phyloP scores from a whole-genome alignment of 2,888 invertebrate genomes.

The Macrosoma leucophasiata region DNA sequence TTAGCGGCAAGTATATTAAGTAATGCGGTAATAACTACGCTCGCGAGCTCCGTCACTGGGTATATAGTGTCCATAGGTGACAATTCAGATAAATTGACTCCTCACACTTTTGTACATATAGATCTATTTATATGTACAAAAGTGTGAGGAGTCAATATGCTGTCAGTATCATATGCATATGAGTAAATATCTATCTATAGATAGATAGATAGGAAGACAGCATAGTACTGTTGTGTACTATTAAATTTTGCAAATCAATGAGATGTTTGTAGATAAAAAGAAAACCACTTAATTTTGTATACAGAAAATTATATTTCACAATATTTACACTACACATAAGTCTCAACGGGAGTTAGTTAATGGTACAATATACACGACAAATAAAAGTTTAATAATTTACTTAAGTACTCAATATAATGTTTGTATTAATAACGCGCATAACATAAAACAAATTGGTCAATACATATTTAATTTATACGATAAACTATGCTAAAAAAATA shows the following conservation, averaged over 20 bases:
- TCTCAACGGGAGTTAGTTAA: slow-evolving; percentile 27
- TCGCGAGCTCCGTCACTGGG: too few species aligned
- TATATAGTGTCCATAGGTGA: too few species aligned
- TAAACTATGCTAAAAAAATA: background rate
- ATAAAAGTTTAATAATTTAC: slow-evolving; percentile 63
- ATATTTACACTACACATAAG: slow-evolving; percentile 33
- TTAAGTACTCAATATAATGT: slow-evolving; percentile 42
- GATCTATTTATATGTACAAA: too few species aligned
- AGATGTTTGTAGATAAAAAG: background rate
- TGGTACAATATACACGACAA: slow-evolving; percentile 39
- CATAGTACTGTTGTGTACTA: too few species aligned
- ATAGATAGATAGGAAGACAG: too few species aligned
- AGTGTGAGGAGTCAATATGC: too few species aligned
- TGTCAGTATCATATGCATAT: too few species aligned
- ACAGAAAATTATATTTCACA: slow-evolving; percentile 36
- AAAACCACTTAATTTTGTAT: slow-evolving; percentile 24
- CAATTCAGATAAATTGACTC: too few species aligned
- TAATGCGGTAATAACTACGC: too few species aligned
- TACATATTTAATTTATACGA: background rate
- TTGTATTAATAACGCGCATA: slow-evolving; percentile 1
- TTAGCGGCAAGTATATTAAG: too few species aligned
- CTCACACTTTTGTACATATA: too few species aligned
- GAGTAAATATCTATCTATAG: too few species aligned
- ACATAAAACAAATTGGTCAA: background rate
- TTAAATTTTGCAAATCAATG: background rate